Evolutionary conservation across 2,888 invertebrate genomes (phyloP).

Genomic region (Mesorhabditis belari): DNA sequence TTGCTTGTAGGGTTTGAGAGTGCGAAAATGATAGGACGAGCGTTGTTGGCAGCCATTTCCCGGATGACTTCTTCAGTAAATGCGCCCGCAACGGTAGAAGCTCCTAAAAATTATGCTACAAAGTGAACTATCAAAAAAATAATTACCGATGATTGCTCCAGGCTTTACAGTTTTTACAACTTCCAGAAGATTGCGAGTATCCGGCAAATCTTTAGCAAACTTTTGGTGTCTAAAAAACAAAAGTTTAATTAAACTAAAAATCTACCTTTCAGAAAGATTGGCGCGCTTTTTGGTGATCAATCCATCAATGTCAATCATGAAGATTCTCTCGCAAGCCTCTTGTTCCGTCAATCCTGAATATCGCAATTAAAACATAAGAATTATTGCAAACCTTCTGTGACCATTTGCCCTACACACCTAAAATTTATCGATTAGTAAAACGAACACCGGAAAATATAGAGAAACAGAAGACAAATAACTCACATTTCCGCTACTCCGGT

Average conservation of each 20-base stretch:
- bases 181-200: constrained; percentile 72
- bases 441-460: too few species aligned
- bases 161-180: constrained; percentile 77
- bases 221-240: constrained; percentile 17
- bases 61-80: constrained; percentile 79
- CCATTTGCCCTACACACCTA: too few species aligned
- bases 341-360: constrained; percentile 68
- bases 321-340: constrained; percentile 76
- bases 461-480: too few species aligned
- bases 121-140: neutral
- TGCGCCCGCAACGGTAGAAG: constrained; percentile 86
- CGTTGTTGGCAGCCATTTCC: constrained; percentile 76
- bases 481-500: constrained; percentile 87
- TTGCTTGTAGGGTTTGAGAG: constrained; percentile 95
- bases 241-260: neutral
- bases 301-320: constrained; percentile 92
- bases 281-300: constrained; percentile 69
- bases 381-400: too few species aligned
- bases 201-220: constrained; percentile 61
- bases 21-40: constrained; percentile 87
- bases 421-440: too few species aligned
- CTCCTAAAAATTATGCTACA: constrained; percentile 69
- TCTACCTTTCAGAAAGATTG: constrained; percentile 19
- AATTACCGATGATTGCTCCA: constrained; percentile 79
- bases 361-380: constrained; percentile 86